Evolutionary conservation across 2,797 vertebrate genomes (phyloP).

Genomic region (Sarcoramphus papa): DNA sequence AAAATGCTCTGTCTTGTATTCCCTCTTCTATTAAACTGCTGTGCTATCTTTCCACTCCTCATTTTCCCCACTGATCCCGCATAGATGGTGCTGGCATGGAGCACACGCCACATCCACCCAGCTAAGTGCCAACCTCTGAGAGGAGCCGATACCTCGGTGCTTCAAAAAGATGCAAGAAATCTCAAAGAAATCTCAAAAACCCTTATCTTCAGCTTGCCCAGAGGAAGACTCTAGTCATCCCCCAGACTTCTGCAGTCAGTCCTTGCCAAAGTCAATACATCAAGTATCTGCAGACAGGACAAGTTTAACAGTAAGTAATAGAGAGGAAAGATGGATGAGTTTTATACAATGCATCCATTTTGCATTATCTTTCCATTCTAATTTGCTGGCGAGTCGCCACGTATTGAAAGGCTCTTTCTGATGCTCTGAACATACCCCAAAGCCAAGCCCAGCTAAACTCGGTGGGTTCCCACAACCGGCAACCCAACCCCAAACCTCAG

Average conservation of each 20-base stretch:
- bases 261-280: not conserved
- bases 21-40: not conserved
- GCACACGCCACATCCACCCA: not conserved
- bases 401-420: not conserved
- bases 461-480: not conserved
- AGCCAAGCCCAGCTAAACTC: not conserved
- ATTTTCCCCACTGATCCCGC: not conserved
- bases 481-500: not conserved
- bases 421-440: not conserved
- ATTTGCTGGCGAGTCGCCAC: not conserved
- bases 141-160: not conserved
- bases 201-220: not conserved
- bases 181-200: not conserved
- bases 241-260: too few species aligned
- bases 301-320: not conserved
- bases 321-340: not conserved
- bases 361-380: not conserved
- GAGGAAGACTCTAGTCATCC: not conserved
- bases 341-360: not conserved
- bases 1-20: accelerated
- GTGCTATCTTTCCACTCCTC: not conserved
- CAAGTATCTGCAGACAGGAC: not conserved
- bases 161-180: not conserved
- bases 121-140: not conserved
- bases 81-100: not conserved